These are phyloP conservation scores for Aurelia sp. DNA, from an alignment of 30 jellyfish, hydroid and myxozoan genomes.

Conservation along the genomic window DNA sequence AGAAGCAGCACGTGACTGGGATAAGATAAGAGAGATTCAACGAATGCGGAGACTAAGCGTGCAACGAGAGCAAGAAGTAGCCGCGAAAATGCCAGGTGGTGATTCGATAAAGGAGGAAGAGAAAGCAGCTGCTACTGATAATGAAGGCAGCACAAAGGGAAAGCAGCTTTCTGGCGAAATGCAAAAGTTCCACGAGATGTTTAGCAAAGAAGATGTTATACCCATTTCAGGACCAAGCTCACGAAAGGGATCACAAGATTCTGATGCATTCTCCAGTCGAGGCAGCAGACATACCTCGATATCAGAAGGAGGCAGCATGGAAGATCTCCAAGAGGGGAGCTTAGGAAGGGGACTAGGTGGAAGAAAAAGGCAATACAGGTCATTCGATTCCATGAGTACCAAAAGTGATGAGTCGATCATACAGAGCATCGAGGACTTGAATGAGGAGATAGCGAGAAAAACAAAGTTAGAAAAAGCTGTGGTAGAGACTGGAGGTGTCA, in stretches of 20 bases:
- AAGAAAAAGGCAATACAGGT: background rate
- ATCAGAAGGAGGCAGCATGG: background rate
- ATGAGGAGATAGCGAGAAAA: background rate
- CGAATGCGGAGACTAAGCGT: slow-evolving; percentile 55
- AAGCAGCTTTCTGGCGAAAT: background rate
- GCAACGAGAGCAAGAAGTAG: slow-evolving; percentile 23
- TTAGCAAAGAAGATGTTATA: background rate
- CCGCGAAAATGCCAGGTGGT: background rate
- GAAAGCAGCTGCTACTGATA: background rate
- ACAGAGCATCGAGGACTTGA: background rate
- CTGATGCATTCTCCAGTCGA: too few relatives aligned
- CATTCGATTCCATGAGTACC: background rate
- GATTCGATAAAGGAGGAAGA: slow-evolving; percentile 5
- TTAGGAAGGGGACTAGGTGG: background rate
- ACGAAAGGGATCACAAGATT: background rate
- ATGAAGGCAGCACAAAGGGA: background rate
- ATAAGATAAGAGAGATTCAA: slow-evolving; percentile 43
- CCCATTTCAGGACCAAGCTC: background rate
- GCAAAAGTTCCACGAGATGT: background rate
- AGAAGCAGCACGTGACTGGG: slow-evolving; percentile 55
- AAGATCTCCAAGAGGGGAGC: background rate
- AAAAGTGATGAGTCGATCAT: background rate
- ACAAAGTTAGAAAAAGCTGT: background rate
- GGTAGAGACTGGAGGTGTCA: background rate
- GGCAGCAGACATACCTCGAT: too few relatives aligned